A percentile compares a stretch with the other conserved stretches of the same genome.
phyloP scores from a whole-genome alignment of 2,797 vertebrate genomes.

The Sebastes steindachneri region DNA sequence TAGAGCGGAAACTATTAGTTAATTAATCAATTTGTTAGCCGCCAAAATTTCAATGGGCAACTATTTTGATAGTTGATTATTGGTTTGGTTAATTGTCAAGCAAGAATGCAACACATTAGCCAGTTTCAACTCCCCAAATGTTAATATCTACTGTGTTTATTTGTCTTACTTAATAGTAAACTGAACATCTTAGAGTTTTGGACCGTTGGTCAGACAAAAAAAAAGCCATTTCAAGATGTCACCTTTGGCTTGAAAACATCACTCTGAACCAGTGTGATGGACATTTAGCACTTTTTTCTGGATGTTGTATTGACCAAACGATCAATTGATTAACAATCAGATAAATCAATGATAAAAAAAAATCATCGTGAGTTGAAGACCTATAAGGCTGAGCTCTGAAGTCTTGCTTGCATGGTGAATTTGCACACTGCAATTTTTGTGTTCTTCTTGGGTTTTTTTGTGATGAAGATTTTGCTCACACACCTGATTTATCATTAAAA shows the following conservation, averaged over 20 bases:
- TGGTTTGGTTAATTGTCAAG: background rate
- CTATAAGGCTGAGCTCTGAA: background rate
- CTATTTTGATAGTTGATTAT: background rate
- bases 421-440: background rate
- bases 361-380: too few relatives aligned
- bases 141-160: background rate
- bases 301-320: background rate
- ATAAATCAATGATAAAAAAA: background rate
- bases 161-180: background rate
- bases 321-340: too few relatives aligned
- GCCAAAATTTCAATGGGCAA: background rate
- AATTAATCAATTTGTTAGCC: background rate
- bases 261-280: background rate
- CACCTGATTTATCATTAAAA: background rate
- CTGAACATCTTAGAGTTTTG: background rate
- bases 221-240: too few relatives aligned
- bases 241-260: too few relatives aligned
- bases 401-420: background rate
- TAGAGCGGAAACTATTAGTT: background rate
- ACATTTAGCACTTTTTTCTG: background rate
- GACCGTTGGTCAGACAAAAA: too few relatives aligned
- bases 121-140: background rate
- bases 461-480: background rate
- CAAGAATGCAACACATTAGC: background rate
- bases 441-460: rapidly evolving